phyloP scores from a whole-genome alignment of 2,113 vertebrate species.

The Thunnus maccoyii region DNA sequence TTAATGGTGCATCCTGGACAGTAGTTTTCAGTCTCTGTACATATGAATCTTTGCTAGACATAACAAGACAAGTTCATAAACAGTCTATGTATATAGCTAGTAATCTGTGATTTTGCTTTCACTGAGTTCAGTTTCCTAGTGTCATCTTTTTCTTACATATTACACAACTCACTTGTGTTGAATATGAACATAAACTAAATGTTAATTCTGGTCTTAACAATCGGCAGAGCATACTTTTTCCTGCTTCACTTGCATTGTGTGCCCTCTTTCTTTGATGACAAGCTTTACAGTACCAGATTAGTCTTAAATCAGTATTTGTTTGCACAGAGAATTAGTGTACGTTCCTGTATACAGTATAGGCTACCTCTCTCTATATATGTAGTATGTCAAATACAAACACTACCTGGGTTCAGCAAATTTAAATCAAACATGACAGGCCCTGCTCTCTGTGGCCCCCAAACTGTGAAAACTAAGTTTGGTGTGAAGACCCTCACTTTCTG shows the following conservation, averaged over 20 bases:
- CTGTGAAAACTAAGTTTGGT: constrained; percentile 59
- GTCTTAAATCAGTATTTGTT: neutral
- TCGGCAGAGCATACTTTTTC: neutral
- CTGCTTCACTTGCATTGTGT: neutral
- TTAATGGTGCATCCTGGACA: constrained; percentile 38
- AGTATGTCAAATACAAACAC: constrained; percentile 28
- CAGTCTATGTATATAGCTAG: neutral
- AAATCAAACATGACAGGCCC: constrained; percentile 67
- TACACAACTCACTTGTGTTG: neutral
- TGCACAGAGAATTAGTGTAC: neutral
- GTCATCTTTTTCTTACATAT: too few relatives aligned
- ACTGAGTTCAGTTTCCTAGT: neutral
- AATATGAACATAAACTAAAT: neutral
- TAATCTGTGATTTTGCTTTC: neutral
- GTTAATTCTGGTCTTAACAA: neutral
- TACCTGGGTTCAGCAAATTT: constrained; percentile 35
- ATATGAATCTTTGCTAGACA: neutral
- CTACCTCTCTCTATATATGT: neutral
- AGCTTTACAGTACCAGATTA: constrained; percentile 9
- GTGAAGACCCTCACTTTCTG: constrained; percentile 64
- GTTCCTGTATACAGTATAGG: neutral
- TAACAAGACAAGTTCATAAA: neutral
- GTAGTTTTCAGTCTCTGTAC: constrained; percentile 36
- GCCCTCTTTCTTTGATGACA: neutral
- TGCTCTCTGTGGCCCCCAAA: constrained; percentile 40